Evolutionary conservation across 2,888 invertebrate genomes (phyloP).

Genomic region (Blera fallax): DNA sequence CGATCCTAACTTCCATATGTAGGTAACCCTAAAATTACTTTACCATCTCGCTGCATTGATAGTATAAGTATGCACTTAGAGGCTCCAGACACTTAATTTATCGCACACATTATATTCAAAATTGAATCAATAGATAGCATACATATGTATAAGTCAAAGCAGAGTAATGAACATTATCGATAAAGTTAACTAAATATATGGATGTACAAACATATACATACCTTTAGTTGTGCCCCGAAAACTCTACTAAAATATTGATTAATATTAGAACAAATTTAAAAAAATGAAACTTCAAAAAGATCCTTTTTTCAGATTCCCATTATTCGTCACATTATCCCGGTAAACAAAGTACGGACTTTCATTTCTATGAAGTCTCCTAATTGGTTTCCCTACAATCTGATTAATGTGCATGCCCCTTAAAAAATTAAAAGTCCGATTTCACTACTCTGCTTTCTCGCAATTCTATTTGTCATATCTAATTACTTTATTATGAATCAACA

Average conservation of each 20-base stretch:
- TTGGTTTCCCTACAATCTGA: slow-evolving; percentile 2
- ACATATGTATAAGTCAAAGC: no score
- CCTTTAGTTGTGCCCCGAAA: background rate
- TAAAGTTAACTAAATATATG: no score
- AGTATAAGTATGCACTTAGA: no score
- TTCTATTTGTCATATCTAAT: slow-evolving; percentile 61
- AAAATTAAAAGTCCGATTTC: slow-evolving; percentile 1
- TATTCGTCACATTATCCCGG: background rate
- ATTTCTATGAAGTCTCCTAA: background rate
- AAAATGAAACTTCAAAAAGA: background rate
- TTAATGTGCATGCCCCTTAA: no score
- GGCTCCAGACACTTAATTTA: no score
- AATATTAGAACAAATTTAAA: background rate
- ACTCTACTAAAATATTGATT: background rate
- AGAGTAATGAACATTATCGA: no score
- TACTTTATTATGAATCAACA: slow-evolving; percentile 64
- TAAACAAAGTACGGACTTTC: background rate
- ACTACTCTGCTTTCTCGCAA: background rate
- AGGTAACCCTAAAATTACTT: no score
- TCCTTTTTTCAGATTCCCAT: background rate
- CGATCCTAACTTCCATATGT: no score
- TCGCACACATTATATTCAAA: no score
- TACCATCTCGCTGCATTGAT: no score
- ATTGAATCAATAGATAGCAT: no score
- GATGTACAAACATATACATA: no score